phyloP scores from a whole-genome alignment of 2,888 invertebrate genomes.

The Phengaris alcon region DNA sequence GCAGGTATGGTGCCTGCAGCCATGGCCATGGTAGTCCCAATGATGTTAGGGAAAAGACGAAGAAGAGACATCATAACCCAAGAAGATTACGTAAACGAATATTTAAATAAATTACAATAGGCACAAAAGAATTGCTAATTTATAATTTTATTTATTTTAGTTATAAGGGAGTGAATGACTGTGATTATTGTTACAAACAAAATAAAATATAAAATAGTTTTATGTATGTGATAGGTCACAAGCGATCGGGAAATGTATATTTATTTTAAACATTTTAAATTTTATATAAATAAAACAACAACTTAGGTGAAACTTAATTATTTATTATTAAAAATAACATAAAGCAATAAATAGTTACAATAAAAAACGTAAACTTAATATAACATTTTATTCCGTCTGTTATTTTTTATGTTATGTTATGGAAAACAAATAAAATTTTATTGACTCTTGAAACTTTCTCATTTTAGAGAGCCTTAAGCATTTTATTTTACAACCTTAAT shows the following conservation, averaged over 20 bases:
- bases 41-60: constrained; percentile 82
- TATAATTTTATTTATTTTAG: constrained; percentile 29
- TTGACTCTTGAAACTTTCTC: neutral
- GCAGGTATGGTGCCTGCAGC: constrained; percentile 90
- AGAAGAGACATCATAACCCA: constrained; percentile 49
- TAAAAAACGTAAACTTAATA: neutral
- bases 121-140: neutral
- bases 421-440: neutral
- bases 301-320: neutral
- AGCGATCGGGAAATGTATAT: neutral
- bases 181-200: constrained; percentile 36
- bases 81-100: constrained; percentile 26
- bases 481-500: neutral
- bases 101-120: constrained; percentile 27
- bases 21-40: constrained; percentile 89
- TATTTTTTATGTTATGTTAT: neutral
- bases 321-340: neutral
- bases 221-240: neutral
- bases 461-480: neutral
- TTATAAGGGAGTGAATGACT: constrained; percentile 33
- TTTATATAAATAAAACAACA: neutral
- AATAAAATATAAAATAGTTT: neutral
- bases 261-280: neutral
- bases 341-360: neutral
- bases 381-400: constrained; percentile 9